A percentile compares a stretch with the other conserved stretches of the same genome.
Conservation (phyloP, 92 coral and sea anemone genomes). For the Porites divaricata region DNA sequence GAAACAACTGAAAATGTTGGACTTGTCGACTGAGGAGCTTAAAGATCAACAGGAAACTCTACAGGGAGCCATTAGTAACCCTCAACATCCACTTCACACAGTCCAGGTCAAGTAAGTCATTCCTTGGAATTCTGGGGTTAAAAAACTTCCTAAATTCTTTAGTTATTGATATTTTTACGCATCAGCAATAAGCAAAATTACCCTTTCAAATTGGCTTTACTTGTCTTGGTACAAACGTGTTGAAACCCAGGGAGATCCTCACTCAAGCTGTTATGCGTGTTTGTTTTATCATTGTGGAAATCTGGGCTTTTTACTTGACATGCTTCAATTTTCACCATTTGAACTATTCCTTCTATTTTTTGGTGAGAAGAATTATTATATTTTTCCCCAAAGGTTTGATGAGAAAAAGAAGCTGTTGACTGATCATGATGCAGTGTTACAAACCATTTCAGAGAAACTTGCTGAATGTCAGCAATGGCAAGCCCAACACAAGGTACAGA, state of each 20-base stretch:
- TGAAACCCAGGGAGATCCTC: no score
- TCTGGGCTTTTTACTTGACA: no score
- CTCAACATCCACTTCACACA: constrained; percentile 89
- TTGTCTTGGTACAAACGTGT: no score
- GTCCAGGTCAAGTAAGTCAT: constrained; percentile 93
- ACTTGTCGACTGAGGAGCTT: constrained; percentile 77
- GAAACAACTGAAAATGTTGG: constrained; percentile 82
- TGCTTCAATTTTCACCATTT: no score
- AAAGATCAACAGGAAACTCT: constrained; percentile 88
- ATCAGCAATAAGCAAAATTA: no score
- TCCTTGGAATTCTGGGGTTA: not conserved
- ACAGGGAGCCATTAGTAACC: constrained; percentile 81
- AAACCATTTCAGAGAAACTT: constrained; percentile 83
- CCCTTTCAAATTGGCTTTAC: no score
- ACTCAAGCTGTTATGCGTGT: no score
- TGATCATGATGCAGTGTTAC: constrained; percentile 82
- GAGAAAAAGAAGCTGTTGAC: constrained; percentile 78
- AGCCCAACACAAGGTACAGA: constrained; percentile 85
- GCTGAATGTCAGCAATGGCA: constrained; percentile 97
- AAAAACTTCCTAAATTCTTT: not conserved
- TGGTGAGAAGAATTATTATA: not conserved
- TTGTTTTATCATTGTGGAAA: no score
- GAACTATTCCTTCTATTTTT: no score
- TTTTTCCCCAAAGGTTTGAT: constrained; percentile 69
- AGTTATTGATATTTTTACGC: no score